A percentile compares a stretch with the other conserved stretches of the same genome.
phyloP scores from a whole-genome alignment of 1,140 invertebrate species.

The Polyergus mexicanus region DNA sequence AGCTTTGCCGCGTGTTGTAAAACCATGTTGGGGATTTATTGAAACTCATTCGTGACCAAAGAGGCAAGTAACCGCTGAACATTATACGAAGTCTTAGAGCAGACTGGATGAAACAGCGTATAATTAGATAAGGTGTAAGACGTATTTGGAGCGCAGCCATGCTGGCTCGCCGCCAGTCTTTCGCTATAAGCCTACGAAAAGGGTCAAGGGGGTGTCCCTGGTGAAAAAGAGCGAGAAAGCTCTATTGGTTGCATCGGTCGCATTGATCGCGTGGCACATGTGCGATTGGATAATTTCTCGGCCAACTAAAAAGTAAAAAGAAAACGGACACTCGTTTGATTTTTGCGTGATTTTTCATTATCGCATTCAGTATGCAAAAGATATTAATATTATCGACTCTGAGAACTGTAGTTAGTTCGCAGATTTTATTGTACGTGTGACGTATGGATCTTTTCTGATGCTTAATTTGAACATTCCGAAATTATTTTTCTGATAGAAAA shows the following conservation, averaged over 20 bases:
- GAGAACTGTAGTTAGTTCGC: neutral
- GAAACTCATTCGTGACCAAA: conserved; percentile 75
- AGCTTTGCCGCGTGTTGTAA: conserved; percentile 31
- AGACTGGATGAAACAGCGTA: conserved; percentile 83
- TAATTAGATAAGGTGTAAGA: conserved; percentile 86
- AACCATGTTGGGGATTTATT: conserved; percentile 77
- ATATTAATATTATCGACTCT: conserved; percentile 4
- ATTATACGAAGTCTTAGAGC: conserved; percentile 81
- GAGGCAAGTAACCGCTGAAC: conserved; percentile 82
- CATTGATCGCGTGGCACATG: conserved; percentile 36
- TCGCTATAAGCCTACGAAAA: conserved; percentile 72
- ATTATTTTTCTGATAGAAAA: neutral
- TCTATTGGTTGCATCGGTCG: conserved; percentile 68
- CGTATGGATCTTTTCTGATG: neutral
- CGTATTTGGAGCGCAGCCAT: conserved; percentile 86
- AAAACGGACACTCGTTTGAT: neutral
- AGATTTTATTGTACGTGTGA: neutral
- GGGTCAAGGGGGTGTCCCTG: conserved; percentile 75
- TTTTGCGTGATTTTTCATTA: conserved; percentile 9
- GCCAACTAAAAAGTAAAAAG: conserved; percentile 33
- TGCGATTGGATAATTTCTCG: conserved; percentile 51
- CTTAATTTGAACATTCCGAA: conserved; percentile 13
- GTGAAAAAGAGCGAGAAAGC: conserved; percentile 70
- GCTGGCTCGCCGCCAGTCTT: conserved; percentile 83
- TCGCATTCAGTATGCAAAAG: neutral